phyloP scores from a whole-genome alignment of 2,797 vertebrate genomes.

The Paratrypauchen microcephalus region DNA sequence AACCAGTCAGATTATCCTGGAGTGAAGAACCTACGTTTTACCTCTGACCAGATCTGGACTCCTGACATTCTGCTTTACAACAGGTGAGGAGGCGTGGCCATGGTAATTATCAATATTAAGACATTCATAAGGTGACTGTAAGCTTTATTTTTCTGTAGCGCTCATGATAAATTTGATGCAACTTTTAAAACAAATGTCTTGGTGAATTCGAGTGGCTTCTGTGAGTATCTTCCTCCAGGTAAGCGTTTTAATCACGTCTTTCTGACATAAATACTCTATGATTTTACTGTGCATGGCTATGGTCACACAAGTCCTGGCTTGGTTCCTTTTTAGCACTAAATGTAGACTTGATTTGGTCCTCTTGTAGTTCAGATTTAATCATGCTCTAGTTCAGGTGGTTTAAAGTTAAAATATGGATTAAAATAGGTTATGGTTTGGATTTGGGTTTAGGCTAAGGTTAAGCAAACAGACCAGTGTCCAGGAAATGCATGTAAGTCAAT shows the following conservation, averaged over 20 bases:
- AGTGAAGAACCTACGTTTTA: slow-evolving; percentile 82
- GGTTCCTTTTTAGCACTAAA: neutral
- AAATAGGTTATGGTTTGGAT: no score
- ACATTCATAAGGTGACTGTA: slow-evolving; percentile 10
- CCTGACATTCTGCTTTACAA: slow-evolving; percentile 84
- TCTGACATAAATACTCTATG: neutral
- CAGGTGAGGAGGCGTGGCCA: slow-evolving; percentile 64
- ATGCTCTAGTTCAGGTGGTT: neutral
- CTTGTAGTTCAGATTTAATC: neutral
- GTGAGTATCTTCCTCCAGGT: slow-evolving; percentile 84
- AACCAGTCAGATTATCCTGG: slow-evolving; percentile 83
- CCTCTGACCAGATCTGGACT: slow-evolving; percentile 81
- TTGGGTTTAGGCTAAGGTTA: no score
- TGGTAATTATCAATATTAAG: neutral
- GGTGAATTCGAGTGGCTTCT: slow-evolving; percentile 83
- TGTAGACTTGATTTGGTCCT: neutral
- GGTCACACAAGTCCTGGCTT: neutral
- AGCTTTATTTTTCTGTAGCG: slow-evolving; percentile 57
- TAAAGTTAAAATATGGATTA: no score
- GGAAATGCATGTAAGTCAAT: no score
- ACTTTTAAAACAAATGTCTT: slow-evolving; percentile 82
- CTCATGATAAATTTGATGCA: slow-evolving; percentile 82
- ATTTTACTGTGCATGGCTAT: neutral
- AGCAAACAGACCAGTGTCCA: no score
- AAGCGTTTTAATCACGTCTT: slow-evolving; percentile 21